Evolutionary conservation across 1,140 invertebrate species (phyloP), one percentile per base, ranked within the genome.

Genomic region (Anadara kagoshimensis): DNA sequence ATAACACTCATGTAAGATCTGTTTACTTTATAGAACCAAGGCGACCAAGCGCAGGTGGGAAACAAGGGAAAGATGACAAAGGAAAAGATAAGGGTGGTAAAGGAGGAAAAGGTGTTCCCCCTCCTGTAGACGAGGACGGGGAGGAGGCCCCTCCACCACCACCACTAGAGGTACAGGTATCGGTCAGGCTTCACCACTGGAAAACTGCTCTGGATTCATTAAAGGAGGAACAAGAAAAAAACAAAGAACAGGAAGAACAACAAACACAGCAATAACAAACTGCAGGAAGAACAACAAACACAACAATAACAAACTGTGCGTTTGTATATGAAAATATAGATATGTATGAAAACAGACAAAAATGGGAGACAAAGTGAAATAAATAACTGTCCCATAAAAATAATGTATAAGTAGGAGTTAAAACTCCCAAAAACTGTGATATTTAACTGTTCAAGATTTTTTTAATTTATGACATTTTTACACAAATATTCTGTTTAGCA

Each of bases 121-220:
- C 66, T 20, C 18, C 61, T 0, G 75, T 61, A 14, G 75, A 77
- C 0, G 82, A 81, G 20, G 80, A 79, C 20, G 79, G 79, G 8
- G 85, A 82, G 22, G 72, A 79, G 12, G 36, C 61, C 12, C 74
- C 67, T 18, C 78, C 83, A 20, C 83, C 85, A 10, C 83, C 79
- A 29, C 84, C 83, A 14, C 67, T 88, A 20, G 85, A 87, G 68
- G 71, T 87, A 41, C 58, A 83, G 49, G 69, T 88, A 16, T 70
- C 29, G 22, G 79, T 88, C 29, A 77, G 76, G 57, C 78, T 88
- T 22, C 85, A 87, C 62, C 85, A 87, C 75, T 88, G 86, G 86
- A 80, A 75, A 36, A 84, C 85, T 24, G 83, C 85, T 20, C 78
- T 75, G 41, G 86, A 88, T 69, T 80, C 83, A 11, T 26, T 85